These are phyloP conservation scores for Artibeus jamaicensis DNA, from an alignment of 2,797 vertebrate genomes.

Conservation along the genomic window DNA sequence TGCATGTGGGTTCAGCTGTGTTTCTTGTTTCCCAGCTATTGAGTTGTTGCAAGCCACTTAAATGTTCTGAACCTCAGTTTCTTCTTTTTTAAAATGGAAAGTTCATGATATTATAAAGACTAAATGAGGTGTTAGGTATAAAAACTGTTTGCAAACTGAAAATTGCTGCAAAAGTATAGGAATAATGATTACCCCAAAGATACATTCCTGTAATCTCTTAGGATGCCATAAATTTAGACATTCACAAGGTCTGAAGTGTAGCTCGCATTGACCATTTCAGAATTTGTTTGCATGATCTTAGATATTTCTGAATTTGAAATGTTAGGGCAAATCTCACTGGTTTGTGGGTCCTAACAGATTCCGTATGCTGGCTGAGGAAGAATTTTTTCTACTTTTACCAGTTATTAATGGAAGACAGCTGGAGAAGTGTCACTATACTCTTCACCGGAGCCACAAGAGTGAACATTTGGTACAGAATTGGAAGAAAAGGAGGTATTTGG, in stretches of 20 bases:
- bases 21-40: background rate
- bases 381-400: background rate
- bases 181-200: background rate
- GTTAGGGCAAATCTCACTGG: background rate
- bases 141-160: background rate
- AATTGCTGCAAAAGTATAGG: background rate
- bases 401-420: background rate
- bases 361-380: background rate
- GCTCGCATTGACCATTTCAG: background rate
- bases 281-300: background rate
- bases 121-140: background rate
- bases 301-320: background rate
- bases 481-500: background rate
- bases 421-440: background rate
- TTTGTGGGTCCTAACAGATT: background rate
- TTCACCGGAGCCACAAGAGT: background rate
- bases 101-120: background rate
- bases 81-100: background rate
- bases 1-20: background rate
- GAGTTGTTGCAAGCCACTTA: background rate
- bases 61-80: background rate
- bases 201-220: slow-evolving; percentile 3
- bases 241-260: background rate
- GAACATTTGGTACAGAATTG: background rate
- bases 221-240: background rate